Evolutionary conservation across 2,797 vertebrate species (phyloP).

Genomic region (Taenioides sp.): DNA sequence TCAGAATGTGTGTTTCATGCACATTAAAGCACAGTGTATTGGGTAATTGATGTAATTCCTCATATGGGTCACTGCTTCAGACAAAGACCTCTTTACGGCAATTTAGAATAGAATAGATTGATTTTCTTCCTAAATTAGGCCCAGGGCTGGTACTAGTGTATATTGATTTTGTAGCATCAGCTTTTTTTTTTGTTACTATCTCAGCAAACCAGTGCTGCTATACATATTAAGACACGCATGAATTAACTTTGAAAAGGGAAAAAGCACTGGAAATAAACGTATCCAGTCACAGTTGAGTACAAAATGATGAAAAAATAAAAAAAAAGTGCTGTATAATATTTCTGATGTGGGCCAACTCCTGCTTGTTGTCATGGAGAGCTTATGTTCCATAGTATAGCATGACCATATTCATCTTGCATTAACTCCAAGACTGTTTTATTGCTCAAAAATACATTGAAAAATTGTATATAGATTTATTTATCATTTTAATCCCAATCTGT

Average conservation of each 20-base stretch:
- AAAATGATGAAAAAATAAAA: too few species aligned
- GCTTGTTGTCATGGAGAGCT: too few species aligned
- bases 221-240: not conserved
- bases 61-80: constrained; percentile 16
- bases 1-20: constrained; percentile 27
- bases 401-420: too few species aligned
- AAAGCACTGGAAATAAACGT: not conserved
- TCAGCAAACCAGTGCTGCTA: not conserved
- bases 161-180: not conserved
- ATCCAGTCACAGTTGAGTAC: not conserved
- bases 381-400: too few species aligned
- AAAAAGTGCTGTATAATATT: too few species aligned
- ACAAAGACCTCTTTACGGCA: constrained; percentile 12
- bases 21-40: constrained; percentile 15
- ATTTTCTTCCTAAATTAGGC: not conserved
- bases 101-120: not conserved
- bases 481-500: too few species aligned
- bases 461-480: too few species aligned
- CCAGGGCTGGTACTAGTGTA: not conserved
- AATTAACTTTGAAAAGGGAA: not conserved
- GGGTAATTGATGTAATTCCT: constrained; percentile 30
- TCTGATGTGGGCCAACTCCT: too few species aligned
- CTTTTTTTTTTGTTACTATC: too few species aligned
- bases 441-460: too few species aligned
- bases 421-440: too few species aligned